These are phyloP conservation scores for Coryphaenoides rupestris DNA, from an alignment of 2,113 vertebrate genomes.

Conservation along the genomic window DNA sequence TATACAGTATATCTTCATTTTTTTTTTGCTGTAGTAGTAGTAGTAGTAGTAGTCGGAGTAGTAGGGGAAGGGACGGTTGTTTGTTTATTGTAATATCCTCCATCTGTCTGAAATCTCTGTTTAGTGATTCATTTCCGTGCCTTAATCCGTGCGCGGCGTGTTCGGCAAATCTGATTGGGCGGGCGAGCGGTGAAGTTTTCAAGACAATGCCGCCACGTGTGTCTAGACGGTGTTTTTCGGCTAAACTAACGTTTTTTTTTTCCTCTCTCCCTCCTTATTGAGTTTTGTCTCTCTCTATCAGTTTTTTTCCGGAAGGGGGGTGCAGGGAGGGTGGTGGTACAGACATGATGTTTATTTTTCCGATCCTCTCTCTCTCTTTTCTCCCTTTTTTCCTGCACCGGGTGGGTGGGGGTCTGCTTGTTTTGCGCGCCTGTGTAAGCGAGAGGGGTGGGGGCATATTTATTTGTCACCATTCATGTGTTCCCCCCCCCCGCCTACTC, in stretches of 20 bases:
- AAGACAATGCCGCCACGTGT: slow-evolving; percentile 29
- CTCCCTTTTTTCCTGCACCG: no score
- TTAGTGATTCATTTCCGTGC: slow-evolving; percentile 42
- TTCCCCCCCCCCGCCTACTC: no score
- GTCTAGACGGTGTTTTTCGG: slow-evolving; percentile 57
- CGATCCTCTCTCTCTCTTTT: no score
- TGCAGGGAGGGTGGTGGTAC: no score
- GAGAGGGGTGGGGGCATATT: no score
- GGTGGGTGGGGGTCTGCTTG: no score
- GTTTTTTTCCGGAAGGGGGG: not conserved
- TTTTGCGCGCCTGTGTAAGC: no score
- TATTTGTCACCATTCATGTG: no score
- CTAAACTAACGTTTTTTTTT: slow-evolving; percentile 30
- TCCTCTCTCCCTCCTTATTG: no score
- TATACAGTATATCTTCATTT: slow-evolving; percentile 2
- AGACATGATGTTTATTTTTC: no score
- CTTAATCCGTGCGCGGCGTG: slow-evolving; percentile 28
- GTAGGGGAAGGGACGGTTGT: slow-evolving; percentile 3
- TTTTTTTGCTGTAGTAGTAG: no score
- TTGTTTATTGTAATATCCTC: slow-evolving; percentile 21
- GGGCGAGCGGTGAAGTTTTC: slow-evolving; percentile 17
- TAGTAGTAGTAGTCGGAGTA: no score
- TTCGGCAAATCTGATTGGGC: slow-evolving; percentile 11
- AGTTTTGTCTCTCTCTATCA: not conserved
- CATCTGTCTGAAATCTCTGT: slow-evolving; percentile 40